These are phyloP conservation scores for Nebria ingens DNA, from an alignment of 1,140 invertebrate species.

Conservation along the genomic window DNA sequence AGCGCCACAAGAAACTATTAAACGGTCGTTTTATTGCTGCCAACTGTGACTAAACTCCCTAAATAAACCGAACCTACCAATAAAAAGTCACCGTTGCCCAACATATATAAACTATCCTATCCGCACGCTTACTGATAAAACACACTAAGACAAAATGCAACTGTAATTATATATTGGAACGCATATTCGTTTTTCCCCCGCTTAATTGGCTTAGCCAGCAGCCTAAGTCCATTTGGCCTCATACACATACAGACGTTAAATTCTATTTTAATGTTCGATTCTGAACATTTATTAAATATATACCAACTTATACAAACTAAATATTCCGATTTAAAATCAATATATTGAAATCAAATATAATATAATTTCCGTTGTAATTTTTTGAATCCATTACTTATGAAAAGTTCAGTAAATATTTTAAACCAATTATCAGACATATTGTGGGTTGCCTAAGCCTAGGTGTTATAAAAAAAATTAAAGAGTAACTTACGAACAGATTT, in stretches of 20 bases:
- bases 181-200: neutral
- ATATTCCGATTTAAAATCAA: too few species aligned
- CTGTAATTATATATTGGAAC: neutral
- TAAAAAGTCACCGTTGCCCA: slow-evolving; percentile 4
- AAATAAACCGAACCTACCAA: slow-evolving; percentile 18
- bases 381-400: too few species aligned
- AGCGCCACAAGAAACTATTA: slow-evolving; percentile 27
- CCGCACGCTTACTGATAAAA: neutral
- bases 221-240: neutral
- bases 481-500: too few species aligned
- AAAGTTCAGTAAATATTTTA: too few species aligned
- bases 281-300: too few species aligned
- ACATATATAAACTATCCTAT: neutral
- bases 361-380: too few species aligned
- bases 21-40: slow-evolving; percentile 21
- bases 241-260: neutral
- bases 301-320: too few species aligned
- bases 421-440: too few species aligned
- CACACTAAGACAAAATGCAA: neutral
- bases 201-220: neutral
- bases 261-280: too few species aligned
- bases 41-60: slow-evolving; percentile 22
- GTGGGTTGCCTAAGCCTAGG: too few species aligned
- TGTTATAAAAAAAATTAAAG: too few species aligned
- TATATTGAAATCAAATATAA: too few species aligned